Base-by-base conservation (phyloP, 2,797 vertebrate species). In the Podarcis siculus region DNA sequence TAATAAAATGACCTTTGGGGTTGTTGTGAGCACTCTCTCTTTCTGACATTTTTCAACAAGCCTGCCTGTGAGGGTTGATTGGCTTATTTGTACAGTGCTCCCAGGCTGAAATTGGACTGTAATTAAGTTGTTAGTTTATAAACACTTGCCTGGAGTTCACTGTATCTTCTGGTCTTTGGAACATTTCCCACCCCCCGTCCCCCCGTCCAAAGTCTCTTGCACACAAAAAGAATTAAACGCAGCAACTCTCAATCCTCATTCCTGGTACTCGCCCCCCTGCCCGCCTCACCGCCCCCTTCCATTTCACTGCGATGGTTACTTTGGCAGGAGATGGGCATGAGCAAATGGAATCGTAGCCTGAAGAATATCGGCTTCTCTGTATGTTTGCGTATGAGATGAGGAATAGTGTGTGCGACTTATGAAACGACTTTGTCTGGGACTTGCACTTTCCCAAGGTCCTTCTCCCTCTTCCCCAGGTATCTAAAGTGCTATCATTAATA, bases 251-350 rank as follows among this genome's bases (percentile, higher is more conserved):
- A 92, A 58, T 3, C 0, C 0, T 86, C 4, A 5, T 90, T 79
- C 79, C 58, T 79, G 85, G 91, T 87, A 85, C 94, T 93, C 89
- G 82, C 8, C 0, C n/a, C 2, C 8, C 49, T 10, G 1, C 0
- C 27, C 8, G 8, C 4, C 3, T 2, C n/a, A 55, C 49, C 49
- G 3, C 61, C 61, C 37, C 2, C 0, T 42, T 37, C 69, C 0
- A 89, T 27, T 0, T 87, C 73, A 77, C 87, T 80, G 39, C 61
- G 64, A 7, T 94, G 91, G 92, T 95, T 95, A 94, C 89, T 96
- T 97, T 96, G 96, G 96, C 96, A 97, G 92, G 91, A 94, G 85
- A 91, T 58, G 88, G 94, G 80, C 92, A 95, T 97, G 96, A 97
- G 95, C 90, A 84, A 97, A 96, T 96, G 96, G 96, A 97, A 96